Base-by-base conservation (phyloP, 2,113 vertebrate species). In the Heloderma charlesbogerti region DNA sequence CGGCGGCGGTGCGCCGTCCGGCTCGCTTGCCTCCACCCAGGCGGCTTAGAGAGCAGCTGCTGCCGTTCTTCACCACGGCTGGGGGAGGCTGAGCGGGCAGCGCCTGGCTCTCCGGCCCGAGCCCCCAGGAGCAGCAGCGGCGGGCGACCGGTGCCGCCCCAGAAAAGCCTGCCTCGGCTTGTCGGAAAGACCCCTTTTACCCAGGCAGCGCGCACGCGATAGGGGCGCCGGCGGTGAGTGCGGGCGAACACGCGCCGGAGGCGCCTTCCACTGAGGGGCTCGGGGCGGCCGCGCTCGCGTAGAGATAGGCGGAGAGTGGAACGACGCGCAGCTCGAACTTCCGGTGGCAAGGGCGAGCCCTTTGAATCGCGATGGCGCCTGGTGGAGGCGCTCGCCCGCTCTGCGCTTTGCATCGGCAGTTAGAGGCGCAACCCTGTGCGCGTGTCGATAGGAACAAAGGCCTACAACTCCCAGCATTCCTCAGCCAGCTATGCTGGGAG, bases 21-120 rank as follows among this genome's bases (percentile, higher is more conserved):
- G 25, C 66, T 72, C 20, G 60, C 29, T 63, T 84, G 40, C 43
- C 31, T 0, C 43, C 43, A 4, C 63, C 7, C 40, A 5, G 3
- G 22, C 63, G 16, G 43, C 40, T 31, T 51, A 48, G 20, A n/a
- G 31, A 25, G 40, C 89, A 85, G 72, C 89, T 85, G 82, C 66
- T 69, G 72, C 89, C 18, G 82, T 25, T 77, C 57, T 54, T 90
- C 89, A 51, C 57, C 89, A 90, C 79, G 89, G 89, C 88, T 7
- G 10, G 48, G 80, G 80, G 67, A 34, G 20, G 34, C n/a, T 79
- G 12, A 37, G 78, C 45, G 18, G 16, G 34, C 78, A 8, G 63
- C 2, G 75, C 22, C 13, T 8, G 45, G 13, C 3, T 40, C n/a
- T n/a, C 27, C 7, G n/a, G 88, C 4, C 31, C 4, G 51, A 57